phyloP scores from a whole-genome alignment of 2,888 invertebrate species.

The Uloborus plumipes region DNA sequence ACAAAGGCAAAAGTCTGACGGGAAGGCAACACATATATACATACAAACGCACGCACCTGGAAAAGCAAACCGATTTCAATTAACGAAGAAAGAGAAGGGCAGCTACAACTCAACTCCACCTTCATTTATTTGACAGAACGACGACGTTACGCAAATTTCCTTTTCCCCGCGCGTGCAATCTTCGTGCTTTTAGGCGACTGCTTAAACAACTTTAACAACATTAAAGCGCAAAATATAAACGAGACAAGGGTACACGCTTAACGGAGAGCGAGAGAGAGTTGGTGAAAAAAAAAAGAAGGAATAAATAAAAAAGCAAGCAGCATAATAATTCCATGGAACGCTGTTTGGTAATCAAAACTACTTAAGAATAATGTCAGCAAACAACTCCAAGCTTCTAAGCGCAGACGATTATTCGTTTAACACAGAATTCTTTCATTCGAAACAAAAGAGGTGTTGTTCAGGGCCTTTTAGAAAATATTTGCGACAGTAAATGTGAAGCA shows the following conservation, averaged over 20 bases:
- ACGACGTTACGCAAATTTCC: slow-evolving; percentile 33
- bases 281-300: slow-evolving; percentile 7
- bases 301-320: slow-evolving; percentile 20
- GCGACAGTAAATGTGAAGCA: slow-evolving; percentile 47
- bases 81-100: slow-evolving; percentile 44
- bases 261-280: neutral
- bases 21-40: too few species aligned
- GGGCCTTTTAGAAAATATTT: slow-evolving; percentile 61
- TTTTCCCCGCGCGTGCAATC: slow-evolving; percentile 1
- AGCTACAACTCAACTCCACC: slow-evolving; percentile 51
- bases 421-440: slow-evolving; percentile 63
- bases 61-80: slow-evolving; percentile 62
- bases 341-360: slow-evolving; percentile 61
- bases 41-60: neutral
- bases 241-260: slow-evolving; percentile 28
- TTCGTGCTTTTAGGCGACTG: slow-evolving; percentile 48
- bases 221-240: slow-evolving; percentile 53
- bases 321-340: slow-evolving; percentile 44
- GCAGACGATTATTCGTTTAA: slow-evolving; percentile 58
- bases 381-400: slow-evolving; percentile 37
- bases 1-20: slow-evolving; percentile 24
- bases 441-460: slow-evolving; percentile 60
- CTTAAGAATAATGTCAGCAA: slow-evolving; percentile 64
- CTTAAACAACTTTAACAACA: slow-evolving; percentile 64
- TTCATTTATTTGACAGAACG: slow-evolving; percentile 64